These are phyloP conservation scores for Nebria ingens DNA, from an alignment of 1,140 invertebrate species.

Conservation along the genomic window DNA sequence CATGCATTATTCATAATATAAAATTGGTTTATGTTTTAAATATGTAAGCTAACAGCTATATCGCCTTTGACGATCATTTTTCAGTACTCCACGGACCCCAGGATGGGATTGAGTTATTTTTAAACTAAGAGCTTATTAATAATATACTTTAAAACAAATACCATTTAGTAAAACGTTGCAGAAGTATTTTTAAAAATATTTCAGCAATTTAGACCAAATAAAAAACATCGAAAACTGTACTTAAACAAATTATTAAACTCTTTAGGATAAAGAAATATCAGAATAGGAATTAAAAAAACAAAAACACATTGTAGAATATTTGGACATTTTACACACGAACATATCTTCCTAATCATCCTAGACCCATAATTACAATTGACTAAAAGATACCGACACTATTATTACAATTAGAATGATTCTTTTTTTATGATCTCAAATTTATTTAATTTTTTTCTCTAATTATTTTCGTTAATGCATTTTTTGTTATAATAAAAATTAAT, in stretches of 20 bases:
- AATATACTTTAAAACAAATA: not conserved
- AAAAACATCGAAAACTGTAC: not conserved
- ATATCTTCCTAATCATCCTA: no score
- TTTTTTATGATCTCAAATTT: conserved; percentile 11
- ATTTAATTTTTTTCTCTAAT: conserved; percentile 13
- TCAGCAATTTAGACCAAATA: not conserved
- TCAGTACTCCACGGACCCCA: not conserved
- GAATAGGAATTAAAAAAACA: not conserved
- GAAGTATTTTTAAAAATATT: not conserved
- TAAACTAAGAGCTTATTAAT: no score
- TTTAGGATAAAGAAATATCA: not conserved
- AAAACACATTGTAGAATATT: no score
- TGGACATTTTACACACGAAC: no score
- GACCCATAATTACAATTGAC: not conserved
- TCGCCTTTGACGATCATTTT: not conserved
- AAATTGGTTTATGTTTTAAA: conserved; percentile 10
- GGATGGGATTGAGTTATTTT: not conserved
- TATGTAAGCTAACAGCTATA: conserved; percentile 7
- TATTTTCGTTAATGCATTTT: not conserved
- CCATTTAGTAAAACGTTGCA: not conserved
- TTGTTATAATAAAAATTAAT: not conserved
- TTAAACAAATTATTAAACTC: not conserved
- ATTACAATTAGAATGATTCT: conserved; percentile 2
- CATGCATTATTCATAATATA: conserved; percentile 5
- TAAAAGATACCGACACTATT: not conserved